Base-by-base conservation (phyloP, 2,888 invertebrate genomes). In the Caradrina clavipalpis region DNA sequence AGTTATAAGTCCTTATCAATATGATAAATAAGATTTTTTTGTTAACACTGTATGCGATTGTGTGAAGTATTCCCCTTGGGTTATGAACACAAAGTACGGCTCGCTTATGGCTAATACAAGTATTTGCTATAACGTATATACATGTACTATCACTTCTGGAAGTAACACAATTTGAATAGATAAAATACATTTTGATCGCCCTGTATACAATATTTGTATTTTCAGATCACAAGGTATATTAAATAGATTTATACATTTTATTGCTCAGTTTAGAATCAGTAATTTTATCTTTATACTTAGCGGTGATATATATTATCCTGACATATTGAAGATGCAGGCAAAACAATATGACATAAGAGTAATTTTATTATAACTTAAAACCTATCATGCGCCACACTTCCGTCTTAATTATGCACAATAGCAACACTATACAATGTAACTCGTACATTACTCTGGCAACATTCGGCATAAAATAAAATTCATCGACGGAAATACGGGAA, bases 51-150 rank as follows among this genome's bases (percentile, higher is more conserved):
- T 86, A 86, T 80, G 85, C 85, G 81, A 81, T 86, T 87, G 83
- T 82, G 71, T 73, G 78, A 85, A 84, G 73, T 86, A 87, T 85
- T 89, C 90, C 89, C 90, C 90, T 88, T 84, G 82, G 83, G 89
- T 81, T 68, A 86, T 92, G 92, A 92, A 92, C 92, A 92, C 92
- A 91, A 92, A 90, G 89, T 86, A 91, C 87, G 87, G 87, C 89
- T 87, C 82, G 85, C 91, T 92, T 92, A 92, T 72, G 86, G 89
- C 90, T 92, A 90, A 87, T 83, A 86, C 88, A 89, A 87, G 81
- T 84, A 83, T 86, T 78, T 82, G 81, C 85, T 86, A 84, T 87
- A 82, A 71, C 84, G 77, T 85, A 86, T 86, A 86, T 78, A 84
- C 81, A 86, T 73, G 72, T 82, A 86, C 80, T 89, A 89, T 88